Conservation (phyloP, 2,888 invertebrate genomes). For the Melinaea marsaeus region DNA sequence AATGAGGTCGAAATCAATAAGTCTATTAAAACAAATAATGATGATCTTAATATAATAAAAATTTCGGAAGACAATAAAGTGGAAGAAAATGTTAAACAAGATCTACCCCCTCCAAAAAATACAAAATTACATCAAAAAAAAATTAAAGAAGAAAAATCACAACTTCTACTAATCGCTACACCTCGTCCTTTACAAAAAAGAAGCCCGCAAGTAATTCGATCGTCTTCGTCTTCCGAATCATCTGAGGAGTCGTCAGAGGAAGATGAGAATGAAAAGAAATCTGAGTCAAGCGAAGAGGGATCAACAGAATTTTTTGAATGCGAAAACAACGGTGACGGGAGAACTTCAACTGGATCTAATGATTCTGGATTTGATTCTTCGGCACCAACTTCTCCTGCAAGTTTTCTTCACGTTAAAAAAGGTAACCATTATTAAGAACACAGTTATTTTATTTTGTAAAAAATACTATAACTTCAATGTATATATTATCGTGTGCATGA, state of each 20-base stretch:
- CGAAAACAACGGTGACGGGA: slow-evolving; percentile 74
- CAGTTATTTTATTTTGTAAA: neutral
- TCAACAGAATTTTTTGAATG: slow-evolving; percentile 69
- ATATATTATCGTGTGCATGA: slow-evolving; percentile 43
- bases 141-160: slow-evolving; percentile 74
- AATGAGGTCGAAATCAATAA: neutral
- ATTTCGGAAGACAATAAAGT: slow-evolving; percentile 6
- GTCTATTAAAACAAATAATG: neutral
- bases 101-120: slow-evolving; percentile 18
- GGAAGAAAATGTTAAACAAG: slow-evolving; percentile 5
- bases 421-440: slow-evolving; percentile 51
- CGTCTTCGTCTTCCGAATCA: slow-evolving; percentile 63
- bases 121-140: slow-evolving; percentile 35
- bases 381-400: slow-evolving; percentile 81
- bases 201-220: slow-evolving; percentile 61
- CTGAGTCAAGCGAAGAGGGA: slow-evolving; percentile 64
- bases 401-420: slow-evolving; percentile 79
- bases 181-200: slow-evolving; percentile 80
- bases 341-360: slow-evolving; percentile 86
- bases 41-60: neutral
- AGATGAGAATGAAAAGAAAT: slow-evolving; percentile 61
- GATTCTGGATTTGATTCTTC: slow-evolving; percentile 90
- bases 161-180: slow-evolving; percentile 78
- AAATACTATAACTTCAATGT: neutral
- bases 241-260: slow-evolving; percentile 63